Conservation (phyloP, 1,140 invertebrate genomes). For the Chironomus striatipennis region DNA sequence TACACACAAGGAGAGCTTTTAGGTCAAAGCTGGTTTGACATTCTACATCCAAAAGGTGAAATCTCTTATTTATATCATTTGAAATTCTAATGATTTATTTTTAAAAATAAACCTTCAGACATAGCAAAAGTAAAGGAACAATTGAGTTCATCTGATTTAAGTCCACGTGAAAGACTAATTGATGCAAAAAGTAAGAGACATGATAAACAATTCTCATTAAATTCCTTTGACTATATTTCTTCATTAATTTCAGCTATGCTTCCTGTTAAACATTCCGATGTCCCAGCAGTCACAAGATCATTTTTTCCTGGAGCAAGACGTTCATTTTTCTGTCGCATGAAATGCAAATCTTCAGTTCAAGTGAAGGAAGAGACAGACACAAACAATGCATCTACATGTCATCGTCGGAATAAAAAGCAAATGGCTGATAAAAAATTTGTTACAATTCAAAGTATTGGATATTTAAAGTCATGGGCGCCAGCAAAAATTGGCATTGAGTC, state of each 20-base stretch:
- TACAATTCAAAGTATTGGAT: slow-evolving; percentile 82
- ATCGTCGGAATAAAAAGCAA: slow-evolving; percentile 57
- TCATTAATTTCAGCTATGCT: slow-evolving; percentile 62
- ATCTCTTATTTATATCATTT: neutral
- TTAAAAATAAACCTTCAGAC: neutral
- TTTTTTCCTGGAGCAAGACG: slow-evolving; percentile 80
- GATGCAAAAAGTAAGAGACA: slow-evolving; percentile 78
- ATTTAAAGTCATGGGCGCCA: slow-evolving; percentile 84
- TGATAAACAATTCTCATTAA: slow-evolving; percentile 18
- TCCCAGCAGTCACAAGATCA: slow-evolving; percentile 61
- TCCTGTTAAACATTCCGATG: slow-evolving; percentile 72
- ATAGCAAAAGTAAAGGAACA: slow-evolving; percentile 91
- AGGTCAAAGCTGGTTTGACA: slow-evolving; percentile 90
- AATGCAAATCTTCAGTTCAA: slow-evolving; percentile 54
- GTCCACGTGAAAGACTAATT: slow-evolving; percentile 78
- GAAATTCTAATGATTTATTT: neutral
- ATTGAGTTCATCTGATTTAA: slow-evolving; percentile 80
- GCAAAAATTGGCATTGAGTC: slow-evolving; percentile 60
- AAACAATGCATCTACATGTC: slow-evolving; percentile 52
- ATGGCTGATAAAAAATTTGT: slow-evolving; percentile 60
- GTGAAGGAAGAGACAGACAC: slow-evolving; percentile 69
- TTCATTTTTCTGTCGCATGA: slow-evolving; percentile 92
- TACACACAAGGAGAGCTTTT: slow-evolving; percentile 82
- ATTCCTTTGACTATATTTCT: neutral
- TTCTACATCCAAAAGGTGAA: slow-evolving; percentile 87